These are phyloP conservation scores for Halisarca cf. caerulea DNA, from an alignment of 37 sponge, comb jelly and placozoan genomes.

Conservation along the genomic window DNA sequence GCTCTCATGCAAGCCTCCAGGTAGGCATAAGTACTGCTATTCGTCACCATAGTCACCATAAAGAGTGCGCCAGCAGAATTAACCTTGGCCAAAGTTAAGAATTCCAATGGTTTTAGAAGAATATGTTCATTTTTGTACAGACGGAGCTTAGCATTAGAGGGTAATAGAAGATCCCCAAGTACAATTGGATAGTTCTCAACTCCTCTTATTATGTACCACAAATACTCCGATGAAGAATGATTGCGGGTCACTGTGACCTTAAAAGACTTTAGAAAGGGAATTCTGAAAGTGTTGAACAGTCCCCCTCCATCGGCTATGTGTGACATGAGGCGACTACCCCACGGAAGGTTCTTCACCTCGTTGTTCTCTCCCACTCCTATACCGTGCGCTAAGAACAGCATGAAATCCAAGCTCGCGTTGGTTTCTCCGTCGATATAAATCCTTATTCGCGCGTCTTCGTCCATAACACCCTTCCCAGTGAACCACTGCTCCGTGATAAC, in stretches of 20 bases:
- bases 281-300: conserved; percentile 58
- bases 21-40: conserved; percentile 51
- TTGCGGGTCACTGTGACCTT: conserved; percentile 68
- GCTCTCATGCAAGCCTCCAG: conserved; percentile 71
- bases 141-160: conserved; percentile 42
- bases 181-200: conserved; percentile 70
- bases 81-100: conserved; percentile 56
- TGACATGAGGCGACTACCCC: conserved; percentile 59
- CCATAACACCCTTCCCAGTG: conserved; percentile 48
- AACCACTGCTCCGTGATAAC: conserved; percentile 86
- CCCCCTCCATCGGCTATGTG: conserved; percentile 49
- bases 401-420: conserved; percentile 59
- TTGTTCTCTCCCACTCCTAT: conserved; percentile 40
- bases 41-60: conserved; percentile 54
- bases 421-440: conserved; percentile 76
- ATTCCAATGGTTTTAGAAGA: conserved; percentile 37
- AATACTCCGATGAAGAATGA: conserved; percentile 36
- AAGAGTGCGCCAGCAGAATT: conserved; percentile 49
- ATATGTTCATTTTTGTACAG: conserved; percentile 65
- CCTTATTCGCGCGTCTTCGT: conserved; percentile 57
- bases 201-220: conserved; percentile 85
- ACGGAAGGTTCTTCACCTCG: conserved; percentile 37
- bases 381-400: conserved; percentile 66
- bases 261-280: conserved; percentile 61
- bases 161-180: conserved; percentile 64